Conservation (phyloP, 2,113 vertebrate species). For the Saimiri boliviensis region DNA sequence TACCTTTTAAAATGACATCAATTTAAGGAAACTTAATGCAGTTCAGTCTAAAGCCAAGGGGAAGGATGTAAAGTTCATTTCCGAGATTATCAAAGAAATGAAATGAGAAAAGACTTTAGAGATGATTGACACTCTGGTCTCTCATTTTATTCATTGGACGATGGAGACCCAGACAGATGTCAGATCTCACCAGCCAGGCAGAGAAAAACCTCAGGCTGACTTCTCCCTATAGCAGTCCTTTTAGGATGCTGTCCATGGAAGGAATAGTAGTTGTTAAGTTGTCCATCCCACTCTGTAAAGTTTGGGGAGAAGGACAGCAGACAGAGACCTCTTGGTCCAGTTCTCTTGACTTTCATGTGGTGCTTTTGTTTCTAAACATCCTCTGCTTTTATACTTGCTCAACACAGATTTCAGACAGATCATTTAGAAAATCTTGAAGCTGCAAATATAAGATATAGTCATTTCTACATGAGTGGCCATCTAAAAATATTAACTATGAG, state of each 20-base stretch:
- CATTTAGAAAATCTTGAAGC: not conserved
- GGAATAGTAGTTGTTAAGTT: not conserved
- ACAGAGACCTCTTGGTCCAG: not conserved
- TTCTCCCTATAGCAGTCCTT: not conserved
- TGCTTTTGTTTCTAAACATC: not conserved
- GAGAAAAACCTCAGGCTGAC: not conserved
- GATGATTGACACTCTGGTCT: not conserved
- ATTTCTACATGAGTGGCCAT: not conserved
- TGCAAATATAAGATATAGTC: not conserved
- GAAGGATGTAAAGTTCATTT: not conserved
- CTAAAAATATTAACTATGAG: not conserved
- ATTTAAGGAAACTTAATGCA: not conserved
- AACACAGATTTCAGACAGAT: not conserved
- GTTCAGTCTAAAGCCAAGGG: constrained; percentile 8
- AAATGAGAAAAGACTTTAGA: not conserved
- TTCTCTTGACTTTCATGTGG: not conserved
- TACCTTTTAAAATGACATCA: not conserved
- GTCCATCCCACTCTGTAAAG: not conserved
- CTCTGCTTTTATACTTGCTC: not conserved
- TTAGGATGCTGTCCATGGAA: not conserved
- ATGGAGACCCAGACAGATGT: not conserved
- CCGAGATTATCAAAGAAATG: not conserved
- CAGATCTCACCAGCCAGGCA: not conserved
- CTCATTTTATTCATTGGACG: not conserved
- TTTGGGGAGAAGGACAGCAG: not conserved